Conservation (phyloP, 2,113 vertebrate genomes). For the Motacilla alba region DNA sequence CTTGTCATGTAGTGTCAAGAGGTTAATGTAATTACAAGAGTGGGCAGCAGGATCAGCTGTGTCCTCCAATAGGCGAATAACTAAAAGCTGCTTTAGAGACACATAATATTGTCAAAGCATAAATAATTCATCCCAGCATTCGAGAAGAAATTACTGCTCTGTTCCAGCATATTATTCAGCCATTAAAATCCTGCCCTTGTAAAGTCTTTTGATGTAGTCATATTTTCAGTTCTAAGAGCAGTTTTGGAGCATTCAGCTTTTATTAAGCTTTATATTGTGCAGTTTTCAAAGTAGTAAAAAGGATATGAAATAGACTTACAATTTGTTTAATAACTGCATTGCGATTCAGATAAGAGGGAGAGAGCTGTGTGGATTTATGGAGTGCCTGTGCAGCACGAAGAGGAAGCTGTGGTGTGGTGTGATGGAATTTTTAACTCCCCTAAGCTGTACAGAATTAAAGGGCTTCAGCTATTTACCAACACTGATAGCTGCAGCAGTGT, state of each 20-base stretch:
- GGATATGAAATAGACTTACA: constrained; percentile 63
- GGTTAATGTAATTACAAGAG: constrained; percentile 89
- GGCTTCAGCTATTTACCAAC: not conserved
- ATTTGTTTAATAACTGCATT: constrained; percentile 70
- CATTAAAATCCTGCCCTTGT: constrained; percentile 80
- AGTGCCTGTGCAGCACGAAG: not conserved
- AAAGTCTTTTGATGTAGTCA: constrained; percentile 77
- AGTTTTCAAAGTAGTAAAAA: constrained; percentile 67
- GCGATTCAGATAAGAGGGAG: constrained; percentile 50
- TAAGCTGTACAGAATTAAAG: constrained; percentile 8
- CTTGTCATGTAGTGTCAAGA: constrained; percentile 84
- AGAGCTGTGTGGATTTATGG: constrained; percentile 24
- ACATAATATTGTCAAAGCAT: constrained; percentile 87
- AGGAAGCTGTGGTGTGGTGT: not conserved
- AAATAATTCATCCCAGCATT: constrained; percentile 85
- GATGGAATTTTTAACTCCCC: constrained; percentile 36
- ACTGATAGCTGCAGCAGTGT: not conserved
- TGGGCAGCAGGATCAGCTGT: constrained; percentile 81
- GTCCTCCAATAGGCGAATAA: constrained; percentile 79
- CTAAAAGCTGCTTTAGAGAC: constrained; percentile 83
- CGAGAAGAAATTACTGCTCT: constrained; percentile 77
- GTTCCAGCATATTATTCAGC: constrained; percentile 80
- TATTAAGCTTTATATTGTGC: constrained; percentile 68
- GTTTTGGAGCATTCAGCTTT: constrained; percentile 65
- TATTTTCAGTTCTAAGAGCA: constrained; percentile 74